Evolutionary conservation across 2,888 invertebrate species (phyloP).

Genomic region (Agrotis segetum): DNA sequence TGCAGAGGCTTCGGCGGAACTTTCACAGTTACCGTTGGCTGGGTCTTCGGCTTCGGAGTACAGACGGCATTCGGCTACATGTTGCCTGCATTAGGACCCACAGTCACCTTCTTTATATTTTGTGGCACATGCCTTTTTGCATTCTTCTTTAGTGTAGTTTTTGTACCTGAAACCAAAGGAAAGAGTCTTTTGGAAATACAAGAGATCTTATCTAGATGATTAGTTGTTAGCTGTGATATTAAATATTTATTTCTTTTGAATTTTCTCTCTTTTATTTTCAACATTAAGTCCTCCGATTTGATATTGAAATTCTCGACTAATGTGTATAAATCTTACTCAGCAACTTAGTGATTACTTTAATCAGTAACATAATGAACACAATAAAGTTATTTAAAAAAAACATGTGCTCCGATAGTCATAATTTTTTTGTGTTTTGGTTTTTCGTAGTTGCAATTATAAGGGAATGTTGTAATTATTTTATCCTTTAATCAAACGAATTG

Average conservation of each 20-base stretch:
- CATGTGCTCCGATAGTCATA: too few species aligned
- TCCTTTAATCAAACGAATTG: too few species aligned
- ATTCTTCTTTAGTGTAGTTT: conserved; percentile 64
- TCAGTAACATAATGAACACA: too few species aligned
- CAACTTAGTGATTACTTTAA: too few species aligned
- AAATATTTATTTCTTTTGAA: not conserved
- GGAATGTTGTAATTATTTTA: too few species aligned
- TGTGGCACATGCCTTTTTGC: conserved; percentile 58
- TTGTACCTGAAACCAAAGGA: conserved; percentile 74
- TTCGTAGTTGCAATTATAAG: too few species aligned
- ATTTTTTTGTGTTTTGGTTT: too few species aligned
- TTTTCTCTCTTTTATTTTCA: not conserved
- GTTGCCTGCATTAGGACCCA: conserved; percentile 63
- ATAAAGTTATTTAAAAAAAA: too few species aligned
- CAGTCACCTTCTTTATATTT: conserved; percentile 68
- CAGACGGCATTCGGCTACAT: conserved; percentile 68
- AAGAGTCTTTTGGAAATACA: conserved; percentile 70
- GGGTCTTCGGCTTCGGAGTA: conserved; percentile 70
- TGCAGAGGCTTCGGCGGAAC: conserved; percentile 71
- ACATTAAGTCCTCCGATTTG: too few species aligned
- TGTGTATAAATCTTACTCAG: too few species aligned
- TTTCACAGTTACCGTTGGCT: conserved; percentile 65
- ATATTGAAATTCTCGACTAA: too few species aligned
- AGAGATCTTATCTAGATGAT: conserved; percentile 64
- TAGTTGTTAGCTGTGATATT: conserved; percentile 21